phyloP scores from a whole-genome alignment of 2,888 invertebrate species.

The Leucoma salicis region DNA sequence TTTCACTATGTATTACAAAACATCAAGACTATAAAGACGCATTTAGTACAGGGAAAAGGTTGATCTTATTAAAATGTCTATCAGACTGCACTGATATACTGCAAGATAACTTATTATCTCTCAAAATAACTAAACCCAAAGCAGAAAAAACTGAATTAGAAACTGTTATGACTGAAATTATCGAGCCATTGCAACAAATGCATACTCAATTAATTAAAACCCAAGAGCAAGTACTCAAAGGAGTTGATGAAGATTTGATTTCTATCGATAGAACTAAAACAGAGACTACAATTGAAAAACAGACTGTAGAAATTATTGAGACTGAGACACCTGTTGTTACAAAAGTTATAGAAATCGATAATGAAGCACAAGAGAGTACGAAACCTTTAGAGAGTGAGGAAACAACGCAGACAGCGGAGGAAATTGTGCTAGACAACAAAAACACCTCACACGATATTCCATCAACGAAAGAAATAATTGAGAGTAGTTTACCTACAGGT shows the following conservation, averaged over 20 bases:
- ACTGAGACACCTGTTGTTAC: conserved; percentile 40
- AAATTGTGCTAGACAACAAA: conserved; percentile 54
- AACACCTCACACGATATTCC: conserved; percentile 48
- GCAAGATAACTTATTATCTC: conserved; percentile 36
- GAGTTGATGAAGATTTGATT: conserved; percentile 50
- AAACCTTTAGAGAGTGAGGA: conserved; percentile 50
- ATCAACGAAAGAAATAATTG: conserved; percentile 33
- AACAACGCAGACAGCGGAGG: conserved; percentile 38
- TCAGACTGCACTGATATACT: conserved; percentile 59
- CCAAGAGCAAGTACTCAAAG: conserved; percentile 55
- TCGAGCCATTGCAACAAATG: conserved; percentile 55
- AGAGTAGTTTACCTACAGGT: conserved; percentile 48
- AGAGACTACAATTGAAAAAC: conserved; percentile 60
- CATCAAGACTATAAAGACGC: conserved; percentile 58
- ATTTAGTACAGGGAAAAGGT: conserved; percentile 48
- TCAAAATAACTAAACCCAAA: conserved; percentile 27
- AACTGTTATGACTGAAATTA: conserved; percentile 51
- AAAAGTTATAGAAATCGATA: conserved; percentile 56
- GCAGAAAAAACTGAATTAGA: conserved; percentile 44
- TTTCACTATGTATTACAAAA: conserved; percentile 47
- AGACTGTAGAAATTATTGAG: conserved; percentile 53
- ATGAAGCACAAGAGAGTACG: conserved; percentile 60
- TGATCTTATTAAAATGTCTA: conserved; percentile 62
- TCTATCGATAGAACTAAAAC: conserved; percentile 56
- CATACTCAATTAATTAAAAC: conserved; percentile 54